Percentiles rank a stretch among this genome's conserved stretches.
Evolutionary conservation across 2,113 vertebrate genomes (phyloP).

Genomic region (Indicator maculatus): DNA sequence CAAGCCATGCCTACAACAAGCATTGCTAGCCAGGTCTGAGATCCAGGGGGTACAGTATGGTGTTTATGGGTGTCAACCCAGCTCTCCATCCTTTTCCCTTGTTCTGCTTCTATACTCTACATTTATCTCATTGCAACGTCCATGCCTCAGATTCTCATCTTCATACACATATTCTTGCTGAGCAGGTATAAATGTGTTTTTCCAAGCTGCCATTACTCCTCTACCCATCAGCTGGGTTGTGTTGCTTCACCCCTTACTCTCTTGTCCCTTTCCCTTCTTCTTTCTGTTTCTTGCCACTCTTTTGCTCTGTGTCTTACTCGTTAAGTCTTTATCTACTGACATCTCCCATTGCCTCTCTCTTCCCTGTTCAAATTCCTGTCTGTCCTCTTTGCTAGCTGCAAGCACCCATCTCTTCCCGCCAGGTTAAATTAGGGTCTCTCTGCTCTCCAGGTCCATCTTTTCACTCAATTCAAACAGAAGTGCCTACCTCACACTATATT

Average conservation of each 20-base stretch:
- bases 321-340: neutral
- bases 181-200: neutral
- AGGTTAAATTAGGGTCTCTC: neutral
- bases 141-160: neutral
- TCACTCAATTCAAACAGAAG: neutral
- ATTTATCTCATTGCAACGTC: neutral
- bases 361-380: neutral
- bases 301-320: neutral
- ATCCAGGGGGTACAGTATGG: neutral
- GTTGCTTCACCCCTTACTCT: neutral
- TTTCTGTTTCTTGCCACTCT: neutral
- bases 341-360: neutral
- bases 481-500: accelerated
- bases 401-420: neutral
- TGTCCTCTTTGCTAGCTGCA: neutral
- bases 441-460: neutral
- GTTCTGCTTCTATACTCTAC: neutral
- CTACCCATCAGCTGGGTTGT: accelerated
- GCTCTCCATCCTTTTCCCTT: neutral
- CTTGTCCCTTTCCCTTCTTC: neutral
- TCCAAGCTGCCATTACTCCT: neutral
- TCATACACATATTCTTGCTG: neutral
- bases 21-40: neutral
- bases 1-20: accelerated
- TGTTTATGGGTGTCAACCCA: neutral